Conservation (phyloP, 2,113 vertebrate genomes). For the crab-eating macaque (Macaca fascicularis) region T2T-MFA8v1.1 NC_088381.1:171201001-171201500, state of each 20-base stretch:
- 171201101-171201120: not conserved
- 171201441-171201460: not conserved
- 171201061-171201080: not conserved
- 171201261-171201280: not conserved
- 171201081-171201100: accelerated
- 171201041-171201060: not conserved
- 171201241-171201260: not conserved
- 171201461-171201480: not conserved
- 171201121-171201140: not conserved
- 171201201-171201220: not conserved
- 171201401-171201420: not conserved
- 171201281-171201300: not conserved
- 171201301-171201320: not conserved
- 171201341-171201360: not conserved
- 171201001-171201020: not conserved
- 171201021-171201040: not conserved
- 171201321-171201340: not conserved
- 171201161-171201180: not conserved
- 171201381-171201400: not conserved
- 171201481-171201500: too few relatives aligned
- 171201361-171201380: not conserved
- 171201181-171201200: not conserved
- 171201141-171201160: not conserved
- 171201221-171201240: not conserved
- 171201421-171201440: not conserved